Base-by-base conservation (phyloP, 2,797 vertebrate genomes). In the Xerus rutilus region DNA sequence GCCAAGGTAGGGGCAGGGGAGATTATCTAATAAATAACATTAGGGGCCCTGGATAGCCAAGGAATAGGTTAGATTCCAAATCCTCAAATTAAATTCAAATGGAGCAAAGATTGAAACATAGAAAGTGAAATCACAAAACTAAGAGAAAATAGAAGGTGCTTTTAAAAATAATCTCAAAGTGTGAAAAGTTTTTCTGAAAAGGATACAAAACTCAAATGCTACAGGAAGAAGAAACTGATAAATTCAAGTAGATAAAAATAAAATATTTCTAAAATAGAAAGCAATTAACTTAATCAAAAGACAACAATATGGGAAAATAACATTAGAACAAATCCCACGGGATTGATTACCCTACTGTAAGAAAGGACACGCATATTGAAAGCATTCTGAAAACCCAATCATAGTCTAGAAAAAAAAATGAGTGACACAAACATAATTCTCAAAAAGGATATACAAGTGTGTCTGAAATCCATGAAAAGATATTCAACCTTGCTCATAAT, bases 71-170 rank as follows among this genome's bases (percentile, higher is more conserved):
- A 59, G 14, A 81, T 86, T 82, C 17, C 28, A 95, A 91, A 73
- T 20, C 1, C 35, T 20, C 30, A 86, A 90, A 89, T 96, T 89
- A 86, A 86, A 78, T 86, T 77, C 81, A 94, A 3, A 86, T 86
- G 21, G 28, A 91, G 57, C 77, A 89, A 89, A 86, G 28, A 96
- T 89, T 88, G 86, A 92, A 89, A 89, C 65, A 86, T 76, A 59
- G 39, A 72, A 64, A 81, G 69, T 82, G 59, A 95, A 62, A 45
- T 43, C 69, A 64, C 4, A 65, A 86, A 89, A 49, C 28, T 17
- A 86, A 70, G n/a, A 86, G 15, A 69, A 89, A 91, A 84, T 17
- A 79, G 12, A 11, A 89, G 43, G 62, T 64, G 11, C 47, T 83
- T 84, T 86, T 85, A 39, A 64, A 64, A 64, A 59, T 54, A 92